phyloP scores from a whole-genome alignment of 2,797 vertebrate species.

The Bufotes viridis region DNA sequence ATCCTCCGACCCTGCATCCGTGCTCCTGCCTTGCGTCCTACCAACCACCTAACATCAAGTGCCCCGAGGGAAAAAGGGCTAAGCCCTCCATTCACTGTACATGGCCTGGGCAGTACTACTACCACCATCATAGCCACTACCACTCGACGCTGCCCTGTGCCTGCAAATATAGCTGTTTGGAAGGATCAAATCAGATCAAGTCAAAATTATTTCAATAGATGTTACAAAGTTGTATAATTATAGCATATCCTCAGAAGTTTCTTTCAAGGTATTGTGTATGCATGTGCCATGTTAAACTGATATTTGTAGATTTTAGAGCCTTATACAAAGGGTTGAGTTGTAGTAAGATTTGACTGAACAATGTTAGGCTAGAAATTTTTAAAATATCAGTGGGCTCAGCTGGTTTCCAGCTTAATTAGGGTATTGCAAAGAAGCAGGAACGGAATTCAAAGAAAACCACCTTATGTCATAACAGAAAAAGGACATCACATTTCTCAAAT shows the following conservation, averaged over 20 bases:
- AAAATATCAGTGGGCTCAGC: slow-evolving; percentile 51
- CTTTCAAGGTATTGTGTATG: slow-evolving; percentile 43
- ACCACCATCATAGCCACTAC: no score
- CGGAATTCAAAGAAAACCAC: slow-evolving; percentile 37
- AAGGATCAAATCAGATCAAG: not conserved
- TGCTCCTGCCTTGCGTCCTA: no score
- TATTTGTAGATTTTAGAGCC: slow-evolving; percentile 42
- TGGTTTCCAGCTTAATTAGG: slow-evolving; percentile 57
- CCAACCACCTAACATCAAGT: no score
- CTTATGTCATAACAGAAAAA: slow-evolving; percentile 37
- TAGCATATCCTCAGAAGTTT: slow-evolving; percentile 12
- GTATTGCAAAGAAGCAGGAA: slow-evolving; percentile 41
- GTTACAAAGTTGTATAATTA: not conserved
- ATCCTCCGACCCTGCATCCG: no score
- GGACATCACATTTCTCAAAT: slow-evolving; percentile 25
- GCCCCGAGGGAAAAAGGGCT: no score
- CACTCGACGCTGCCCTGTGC: no score
- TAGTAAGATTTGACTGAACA: slow-evolving; percentile 44
- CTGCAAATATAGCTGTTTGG: no score
- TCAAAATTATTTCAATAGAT: not conserved
- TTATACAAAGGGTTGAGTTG: slow-evolving; percentile 38
- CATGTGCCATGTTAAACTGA: slow-evolving; percentile 34
- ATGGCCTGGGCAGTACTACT: no score
- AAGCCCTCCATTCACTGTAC: no score
- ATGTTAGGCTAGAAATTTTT: slow-evolving; percentile 29